Conservation (phyloP, 2,797 vertebrate species). For the Melanotaenia pygmaea region DNA sequence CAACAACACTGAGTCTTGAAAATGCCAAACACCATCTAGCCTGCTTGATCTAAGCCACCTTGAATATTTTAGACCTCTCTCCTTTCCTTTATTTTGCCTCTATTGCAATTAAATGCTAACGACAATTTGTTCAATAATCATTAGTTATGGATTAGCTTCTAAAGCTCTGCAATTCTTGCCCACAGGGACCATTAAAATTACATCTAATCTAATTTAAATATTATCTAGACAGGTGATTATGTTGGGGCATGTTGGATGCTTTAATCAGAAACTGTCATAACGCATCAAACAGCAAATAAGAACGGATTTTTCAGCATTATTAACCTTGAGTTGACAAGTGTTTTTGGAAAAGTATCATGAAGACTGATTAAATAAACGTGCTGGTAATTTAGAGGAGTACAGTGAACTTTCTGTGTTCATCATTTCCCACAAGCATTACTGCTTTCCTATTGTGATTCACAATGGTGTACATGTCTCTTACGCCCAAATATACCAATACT, state of each 20-base stretch:
- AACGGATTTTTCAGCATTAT: slow-evolving; percentile 1
- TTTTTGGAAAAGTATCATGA: not conserved
- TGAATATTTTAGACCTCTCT: slow-evolving; percentile 7
- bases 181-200: slow-evolving; percentile 23
- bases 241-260: slow-evolving; percentile 8
- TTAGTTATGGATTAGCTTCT: slow-evolving; percentile 12
- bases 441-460: too few species aligned
- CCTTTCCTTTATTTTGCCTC: slow-evolving; percentile 9
- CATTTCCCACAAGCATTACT: too few species aligned
- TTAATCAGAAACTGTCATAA: slow-evolving; percentile 5
- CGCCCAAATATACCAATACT: too few species aligned
- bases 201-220: slow-evolving; percentile 17
- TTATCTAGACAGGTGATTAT: slow-evolving; percentile 25
- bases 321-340: slow-evolving; percentile 15
- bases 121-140: slow-evolving; percentile 31
- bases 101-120: not conserved
- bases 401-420: too few species aligned
- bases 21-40: slow-evolving; percentile 48
- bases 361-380: too few species aligned
- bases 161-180: not conserved
- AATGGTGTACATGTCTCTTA: too few species aligned
- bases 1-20: slow-evolving; percentile 25
- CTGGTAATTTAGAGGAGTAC: too few species aligned
- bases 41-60: slow-evolving; percentile 52
- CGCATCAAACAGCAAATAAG: not conserved